Base-by-base conservation (phyloP, 2,113 vertebrate genomes). In the Phaethornis superciliosus region DNA sequence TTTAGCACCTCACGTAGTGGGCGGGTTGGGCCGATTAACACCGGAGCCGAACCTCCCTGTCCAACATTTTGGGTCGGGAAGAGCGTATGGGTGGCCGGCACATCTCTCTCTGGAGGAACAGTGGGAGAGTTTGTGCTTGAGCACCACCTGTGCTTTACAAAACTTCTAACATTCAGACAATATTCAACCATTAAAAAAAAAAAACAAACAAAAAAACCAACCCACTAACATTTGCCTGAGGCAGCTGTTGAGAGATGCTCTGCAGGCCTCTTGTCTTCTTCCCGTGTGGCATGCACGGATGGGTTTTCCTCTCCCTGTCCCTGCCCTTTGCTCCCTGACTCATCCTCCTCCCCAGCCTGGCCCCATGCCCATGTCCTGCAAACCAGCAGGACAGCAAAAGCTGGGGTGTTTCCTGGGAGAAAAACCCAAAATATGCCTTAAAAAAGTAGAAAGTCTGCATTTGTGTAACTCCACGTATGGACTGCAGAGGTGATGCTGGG, bases 31-130 rank as follows among this genome's bases (percentile, higher is more conserved):
- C 42, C 51, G 18, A 3, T 40, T 28, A 26, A 35, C 24, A 7
- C 20, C 28, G 5, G 17, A 15, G 27, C 60, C 15, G 55, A 40
- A 15, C 32, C 22, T 60, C 37, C 1, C 1, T 3, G 1, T 8
- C 21, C 59, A 3, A 4, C 54, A 7, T 0, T 69, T 17, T 3
- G 5, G 13, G 37, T 12, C 2, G 2, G 7, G 5, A 16, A n/a
- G 33, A 14, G 15, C 3, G 2, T 4, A 3, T 2, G 30, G 35
- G 3, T 64, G 58, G 23, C 37, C 24, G 2, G 7, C 3, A 1
- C 2, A 1, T 7, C 33, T 7, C 33, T 7, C 40, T 49, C 40
- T 6, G 46, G 30, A 52, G 35, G 12, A 12, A 5, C 11, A 4
- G 40, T 4, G 1, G 56, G 23, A 28, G 14, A 24, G 30, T 11